Percentiles rank a stretch among this genome's conserved stretches.
These are phyloP conservation scores for Semicossyphus pulcher DNA, from an alignment of 2,113 vertebrate species.

Conservation along the genomic window DNA sequence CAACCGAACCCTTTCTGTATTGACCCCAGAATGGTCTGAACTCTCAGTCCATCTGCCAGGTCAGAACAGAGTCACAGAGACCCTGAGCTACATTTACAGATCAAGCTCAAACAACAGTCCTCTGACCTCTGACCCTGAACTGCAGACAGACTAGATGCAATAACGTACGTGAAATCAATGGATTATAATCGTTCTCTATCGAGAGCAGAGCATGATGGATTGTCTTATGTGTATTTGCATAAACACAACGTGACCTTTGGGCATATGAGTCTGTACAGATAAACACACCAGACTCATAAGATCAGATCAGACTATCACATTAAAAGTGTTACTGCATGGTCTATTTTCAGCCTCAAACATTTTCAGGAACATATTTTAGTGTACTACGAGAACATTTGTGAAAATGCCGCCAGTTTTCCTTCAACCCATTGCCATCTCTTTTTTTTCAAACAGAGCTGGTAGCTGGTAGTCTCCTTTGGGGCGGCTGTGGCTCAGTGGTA, in stretches of 20 bases:
- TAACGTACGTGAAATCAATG: not conserved
- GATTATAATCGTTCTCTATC: not conserved
- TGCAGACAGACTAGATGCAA: not conserved
- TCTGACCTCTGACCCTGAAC: slow-evolving; percentile 34
- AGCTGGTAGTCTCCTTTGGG: no score
- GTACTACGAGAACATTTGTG: no score
- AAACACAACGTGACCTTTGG: not conserved
- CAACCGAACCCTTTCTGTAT: slow-evolving; percentile 3
- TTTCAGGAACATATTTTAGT: no score
- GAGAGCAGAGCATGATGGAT: not conserved
- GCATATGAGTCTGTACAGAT: not conserved
- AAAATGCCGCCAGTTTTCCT: no score
- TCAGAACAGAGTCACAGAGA: not conserved
- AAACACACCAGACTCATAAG: not conserved
- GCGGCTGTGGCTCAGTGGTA: no score
- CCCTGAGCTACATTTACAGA: not conserved
- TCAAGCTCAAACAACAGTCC: slow-evolving; percentile 22
- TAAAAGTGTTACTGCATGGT: no score
- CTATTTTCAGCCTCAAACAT: no score
- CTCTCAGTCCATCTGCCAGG: slow-evolving; percentile 37
- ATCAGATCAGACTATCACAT: not conserved
- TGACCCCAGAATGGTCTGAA: slow-evolving; percentile 12
- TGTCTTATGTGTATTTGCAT: not conserved
- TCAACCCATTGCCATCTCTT: no score
- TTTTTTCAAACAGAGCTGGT: no score